Evolutionary conservation across 2,888 invertebrate species (phyloP).

Genomic region (Pyrochroa serraticornis): DNA sequence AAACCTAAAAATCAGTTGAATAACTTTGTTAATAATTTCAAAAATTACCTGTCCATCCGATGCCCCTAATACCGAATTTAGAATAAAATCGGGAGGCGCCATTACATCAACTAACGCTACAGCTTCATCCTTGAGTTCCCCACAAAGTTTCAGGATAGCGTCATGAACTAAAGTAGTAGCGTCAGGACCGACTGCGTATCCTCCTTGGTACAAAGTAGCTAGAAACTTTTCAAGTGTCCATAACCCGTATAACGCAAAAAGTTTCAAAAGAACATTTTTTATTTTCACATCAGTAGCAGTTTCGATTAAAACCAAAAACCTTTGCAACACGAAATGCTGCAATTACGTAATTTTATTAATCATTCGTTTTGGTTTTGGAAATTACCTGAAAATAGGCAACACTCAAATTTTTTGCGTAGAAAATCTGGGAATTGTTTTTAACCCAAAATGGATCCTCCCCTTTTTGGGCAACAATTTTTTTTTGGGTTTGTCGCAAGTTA

Average conservation of each 20-base stretch:
- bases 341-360: constrained; percentile 29
- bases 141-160: constrained; percentile 69
- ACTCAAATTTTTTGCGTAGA: constrained; percentile 77
- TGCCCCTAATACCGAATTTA: constrained; percentile 84
- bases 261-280: constrained; percentile 62
- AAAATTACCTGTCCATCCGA: constrained; percentile 80
- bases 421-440: constrained; percentile 86
- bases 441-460: constrained; percentile 74
- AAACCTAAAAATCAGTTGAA: constrained; percentile 63
- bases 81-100: constrained; percentile 86
- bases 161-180: constrained; percentile 70
- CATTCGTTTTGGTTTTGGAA: too few relatives aligned
- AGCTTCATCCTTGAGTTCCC: constrained; percentile 71
- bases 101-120: constrained; percentile 80
- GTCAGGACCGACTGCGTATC: constrained; percentile 52
- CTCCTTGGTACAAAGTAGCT: constrained; percentile 74
- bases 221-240: constrained; percentile 78
- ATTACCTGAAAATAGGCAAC: constrained; percentile 84
- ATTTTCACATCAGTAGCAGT: constrained; percentile 59
- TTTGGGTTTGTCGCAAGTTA: constrained; percentile 71
- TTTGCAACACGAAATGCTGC: constrained; percentile 64
- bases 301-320: constrained; percentile 59
- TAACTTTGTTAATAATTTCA: background rate
- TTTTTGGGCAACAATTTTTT: constrained; percentile 59
- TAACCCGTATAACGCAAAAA: constrained; percentile 71